Evolutionary conservation across 2,888 invertebrate species (phyloP).

Genomic region (Ennomos fuscantarius): DNA sequence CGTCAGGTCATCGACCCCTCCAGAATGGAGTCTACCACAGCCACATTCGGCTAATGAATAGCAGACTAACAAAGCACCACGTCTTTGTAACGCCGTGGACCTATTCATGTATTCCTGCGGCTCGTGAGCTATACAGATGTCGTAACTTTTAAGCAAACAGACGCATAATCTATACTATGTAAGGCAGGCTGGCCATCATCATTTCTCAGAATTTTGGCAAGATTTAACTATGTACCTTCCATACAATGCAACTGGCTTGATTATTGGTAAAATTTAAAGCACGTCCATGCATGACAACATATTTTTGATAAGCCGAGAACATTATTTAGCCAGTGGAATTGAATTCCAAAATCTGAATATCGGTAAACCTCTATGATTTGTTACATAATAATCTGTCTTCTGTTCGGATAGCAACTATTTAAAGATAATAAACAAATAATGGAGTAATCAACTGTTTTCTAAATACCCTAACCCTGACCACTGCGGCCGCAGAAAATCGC

Average conservation of each 20-base stretch:
- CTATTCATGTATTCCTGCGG: conserved; percentile 61
- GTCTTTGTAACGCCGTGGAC: conserved; percentile 56
- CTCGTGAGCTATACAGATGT: conserved; percentile 47
- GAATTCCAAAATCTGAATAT: no score
- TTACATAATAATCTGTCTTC: no score
- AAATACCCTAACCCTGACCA: conserved; percentile 55
- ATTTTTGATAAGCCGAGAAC: no score
- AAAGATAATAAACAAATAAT: conserved; percentile 36
- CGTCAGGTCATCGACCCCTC: conserved; percentile 73
- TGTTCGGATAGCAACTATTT: no score
- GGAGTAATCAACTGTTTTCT: conserved; percentile 44
- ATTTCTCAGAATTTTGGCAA: background rate
- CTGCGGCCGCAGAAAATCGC: conserved; percentile 49
- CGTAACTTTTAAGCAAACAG: conserved; percentile 38
- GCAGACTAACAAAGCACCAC: conserved; percentile 74
- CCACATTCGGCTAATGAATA: conserved; percentile 81
- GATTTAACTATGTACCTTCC: no score
- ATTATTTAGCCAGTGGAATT: no score
- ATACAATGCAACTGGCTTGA: no score
- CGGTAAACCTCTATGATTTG: no score
- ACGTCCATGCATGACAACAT: no score
- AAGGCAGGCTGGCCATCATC: conserved; percentile 9
- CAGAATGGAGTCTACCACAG: conserved; percentile 73
- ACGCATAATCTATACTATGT: conserved; percentile 14
- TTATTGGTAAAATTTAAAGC: no score